These are phyloP conservation scores for Scalopus aquaticus DNA, from an alignment of 2,113 vertebrate species.

Conservation along the genomic window DNA sequence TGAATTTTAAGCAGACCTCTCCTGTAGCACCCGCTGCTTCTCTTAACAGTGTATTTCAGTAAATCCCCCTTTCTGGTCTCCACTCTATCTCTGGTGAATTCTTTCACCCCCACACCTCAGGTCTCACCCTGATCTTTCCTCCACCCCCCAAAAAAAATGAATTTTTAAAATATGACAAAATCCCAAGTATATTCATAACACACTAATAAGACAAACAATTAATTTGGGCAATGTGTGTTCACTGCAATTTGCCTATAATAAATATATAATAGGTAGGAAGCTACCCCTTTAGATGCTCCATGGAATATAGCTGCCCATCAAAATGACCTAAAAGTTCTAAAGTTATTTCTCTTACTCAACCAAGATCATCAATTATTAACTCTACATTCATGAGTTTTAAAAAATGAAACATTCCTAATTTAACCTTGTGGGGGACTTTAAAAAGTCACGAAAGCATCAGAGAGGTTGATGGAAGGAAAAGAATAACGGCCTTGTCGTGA, in stretches of 20 bases:
- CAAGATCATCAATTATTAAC: constrained; percentile 40
- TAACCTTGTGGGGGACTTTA: constrained; percentile 43
- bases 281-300: not conserved
- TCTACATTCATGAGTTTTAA: constrained; percentile 47
- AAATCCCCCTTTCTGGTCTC: no score
- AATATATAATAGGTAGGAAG: not conserved
- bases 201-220: not conserved
- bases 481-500: constrained; percentile 56
- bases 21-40: no score
- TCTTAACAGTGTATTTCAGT: no score
- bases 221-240: not conserved
- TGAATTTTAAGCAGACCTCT: not conserved
- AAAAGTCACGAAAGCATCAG: constrained; percentile 58
- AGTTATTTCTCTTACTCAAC: constrained; percentile 28
- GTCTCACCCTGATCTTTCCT: no score
- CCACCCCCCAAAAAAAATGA: not conserved
- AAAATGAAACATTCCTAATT: constrained; percentile 49
- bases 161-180: not conserved
- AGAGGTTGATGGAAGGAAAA: constrained; percentile 74
- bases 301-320: not conserved
- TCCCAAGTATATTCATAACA: not conserved
- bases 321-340: constrained; percentile 30
- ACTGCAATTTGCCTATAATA: not conserved
- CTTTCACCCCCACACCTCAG: no score
- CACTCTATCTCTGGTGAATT: no score